A percentile compares a stretch with the other conserved stretches of the same genome.
phyloP scores from a whole-genome alignment of 92 coral and sea anemone genomes.

The Porites rus region DNA sequence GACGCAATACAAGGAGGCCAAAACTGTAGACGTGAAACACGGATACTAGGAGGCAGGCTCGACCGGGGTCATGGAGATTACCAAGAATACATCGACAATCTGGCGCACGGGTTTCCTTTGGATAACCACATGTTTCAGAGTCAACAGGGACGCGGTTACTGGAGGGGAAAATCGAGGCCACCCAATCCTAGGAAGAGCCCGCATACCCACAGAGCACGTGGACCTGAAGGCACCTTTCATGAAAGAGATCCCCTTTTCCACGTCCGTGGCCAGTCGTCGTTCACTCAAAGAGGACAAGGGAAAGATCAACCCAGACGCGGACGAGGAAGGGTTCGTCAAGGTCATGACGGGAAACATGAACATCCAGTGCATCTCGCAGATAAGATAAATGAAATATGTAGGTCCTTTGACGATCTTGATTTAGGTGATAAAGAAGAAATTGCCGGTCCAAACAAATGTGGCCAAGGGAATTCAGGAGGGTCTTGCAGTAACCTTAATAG shows the following conservation, averaged over 20 bases:
- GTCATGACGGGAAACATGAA: not conserved
- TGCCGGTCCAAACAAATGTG: not conserved
- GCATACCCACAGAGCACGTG: not conserved
- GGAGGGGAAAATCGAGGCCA: too few relatives aligned
- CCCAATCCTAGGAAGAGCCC: not conserved
- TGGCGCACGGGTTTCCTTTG: not conserved
- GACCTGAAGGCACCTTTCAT: not conserved
- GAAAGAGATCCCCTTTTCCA: too few relatives aligned
- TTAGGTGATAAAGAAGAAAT: too few relatives aligned
- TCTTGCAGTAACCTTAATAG: not conserved
- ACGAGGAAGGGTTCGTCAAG: not conserved
- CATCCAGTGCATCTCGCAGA: not conserved
- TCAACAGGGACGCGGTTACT: too few relatives aligned
- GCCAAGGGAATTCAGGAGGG: not conserved
- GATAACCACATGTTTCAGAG: too few relatives aligned
- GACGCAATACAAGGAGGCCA: not conserved
- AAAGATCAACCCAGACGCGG: not conserved
- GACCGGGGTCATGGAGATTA: constrained; percentile 1
- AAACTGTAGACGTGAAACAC: not conserved
- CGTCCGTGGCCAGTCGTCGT: not conserved
- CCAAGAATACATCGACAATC: not conserved
- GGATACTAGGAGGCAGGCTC: not conserved
- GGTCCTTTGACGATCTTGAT: not conserved
- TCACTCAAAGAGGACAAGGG: not conserved
- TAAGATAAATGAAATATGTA: not conserved